These are phyloP conservation scores for Limosa lapponica DNA, from an alignment of 2,797 vertebrate species.

Conservation along the genomic window DNA sequence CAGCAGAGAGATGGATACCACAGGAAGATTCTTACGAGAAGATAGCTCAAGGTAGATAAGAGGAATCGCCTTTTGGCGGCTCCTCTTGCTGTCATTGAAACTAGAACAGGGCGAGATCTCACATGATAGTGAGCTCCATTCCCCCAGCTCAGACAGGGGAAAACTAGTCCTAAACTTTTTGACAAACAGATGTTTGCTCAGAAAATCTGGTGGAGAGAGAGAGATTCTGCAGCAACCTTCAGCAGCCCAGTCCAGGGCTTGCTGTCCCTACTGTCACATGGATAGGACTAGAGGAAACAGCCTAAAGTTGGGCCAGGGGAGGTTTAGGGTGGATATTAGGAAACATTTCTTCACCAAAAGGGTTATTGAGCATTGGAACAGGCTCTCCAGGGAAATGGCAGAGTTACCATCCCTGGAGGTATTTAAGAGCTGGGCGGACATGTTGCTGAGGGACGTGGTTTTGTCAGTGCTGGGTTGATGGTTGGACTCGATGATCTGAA, in stretches of 20 bases:
- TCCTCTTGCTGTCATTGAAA: background rate
- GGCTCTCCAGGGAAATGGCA: background rate
- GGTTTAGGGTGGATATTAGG: background rate
- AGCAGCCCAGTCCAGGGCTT: background rate
- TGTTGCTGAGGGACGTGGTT: too few relatives aligned
- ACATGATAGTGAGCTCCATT: fast-evolving
- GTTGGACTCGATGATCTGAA: too few relatives aligned
- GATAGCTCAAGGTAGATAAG: background rate
- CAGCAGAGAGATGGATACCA: background rate
- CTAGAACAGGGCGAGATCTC: background rate
- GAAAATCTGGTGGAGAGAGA: background rate
- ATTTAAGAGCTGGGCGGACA: background rate
- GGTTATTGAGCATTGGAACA: background rate
- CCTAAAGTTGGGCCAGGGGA: background rate
- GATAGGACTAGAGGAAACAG: background rate
- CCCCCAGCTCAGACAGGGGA: background rate
- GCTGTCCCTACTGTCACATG: background rate
- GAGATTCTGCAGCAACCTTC: too few relatives aligned
- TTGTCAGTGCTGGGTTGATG: too few relatives aligned
- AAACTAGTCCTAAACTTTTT: too few relatives aligned
- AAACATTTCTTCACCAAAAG: background rate
- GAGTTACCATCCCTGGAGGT: background rate
- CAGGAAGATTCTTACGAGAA: background rate
- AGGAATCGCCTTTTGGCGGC: background rate
- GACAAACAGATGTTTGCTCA: background rate